Percentiles rank a stretch among this genome's conserved stretches.
These are phyloP conservation scores for Schrankia costaestrigalis DNA, from an alignment of 2,888 invertebrate species.

Conservation along the genomic window DNA sequence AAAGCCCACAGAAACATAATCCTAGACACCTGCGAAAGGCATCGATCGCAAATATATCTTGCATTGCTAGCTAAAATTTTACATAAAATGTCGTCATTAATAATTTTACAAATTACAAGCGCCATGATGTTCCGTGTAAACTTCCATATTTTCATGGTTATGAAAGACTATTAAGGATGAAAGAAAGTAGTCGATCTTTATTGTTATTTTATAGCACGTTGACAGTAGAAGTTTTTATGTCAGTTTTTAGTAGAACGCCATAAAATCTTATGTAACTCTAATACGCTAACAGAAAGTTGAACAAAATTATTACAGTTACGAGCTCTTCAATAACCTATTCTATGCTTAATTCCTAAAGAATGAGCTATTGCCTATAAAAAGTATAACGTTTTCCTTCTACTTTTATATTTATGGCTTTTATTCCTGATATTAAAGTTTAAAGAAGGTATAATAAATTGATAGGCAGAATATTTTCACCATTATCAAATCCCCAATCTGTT, in stretches of 20 bases:
- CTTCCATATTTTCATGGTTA: constrained; percentile 39
- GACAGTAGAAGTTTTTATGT: constrained; percentile 55
- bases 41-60: not conserved
- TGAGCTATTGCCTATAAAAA: too few relatives aligned
- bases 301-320: constrained; percentile 19
- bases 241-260: constrained; percentile 48
- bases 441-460: too few relatives aligned
- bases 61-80: too few relatives aligned
- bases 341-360: too few relatives aligned
- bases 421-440: too few relatives aligned
- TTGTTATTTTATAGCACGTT: constrained; percentile 54
- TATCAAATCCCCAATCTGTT: too few relatives aligned
- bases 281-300: constrained; percentile 37
- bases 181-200: constrained; percentile 51
- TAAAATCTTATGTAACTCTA: constrained; percentile 48
- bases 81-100: not conserved
- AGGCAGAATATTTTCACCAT: too few relatives aligned
- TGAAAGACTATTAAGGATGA: constrained; percentile 43
- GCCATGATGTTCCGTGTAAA: constrained; percentile 24
- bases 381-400: too few relatives aligned
- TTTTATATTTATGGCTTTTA: too few relatives aligned
- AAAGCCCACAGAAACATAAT: too few relatives aligned
- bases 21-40: too few relatives aligned
- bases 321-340: too few relatives aligned
- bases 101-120: constrained; percentile 18